These are phyloP conservation scores for Carlito syrichta DNA, from an alignment of 2,113 vertebrate species.

Conservation along the genomic window DNA sequence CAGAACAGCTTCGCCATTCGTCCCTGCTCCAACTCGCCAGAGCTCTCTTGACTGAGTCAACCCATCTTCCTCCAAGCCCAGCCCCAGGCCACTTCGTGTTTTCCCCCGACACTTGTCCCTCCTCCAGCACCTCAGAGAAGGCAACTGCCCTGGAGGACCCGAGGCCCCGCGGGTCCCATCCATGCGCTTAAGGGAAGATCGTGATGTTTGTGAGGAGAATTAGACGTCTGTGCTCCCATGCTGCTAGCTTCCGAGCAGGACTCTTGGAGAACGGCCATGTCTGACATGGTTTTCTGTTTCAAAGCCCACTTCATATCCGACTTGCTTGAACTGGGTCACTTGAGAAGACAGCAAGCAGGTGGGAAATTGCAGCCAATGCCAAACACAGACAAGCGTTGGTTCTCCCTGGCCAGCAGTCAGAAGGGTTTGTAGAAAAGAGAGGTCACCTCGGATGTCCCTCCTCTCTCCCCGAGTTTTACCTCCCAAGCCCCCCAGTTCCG, in stretches of 20 bases:
- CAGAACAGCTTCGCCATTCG: background rate
- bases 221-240: rapidly evolving
- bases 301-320: background rate
- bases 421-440: background rate
- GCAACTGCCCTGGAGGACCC: background rate
- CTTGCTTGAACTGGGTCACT: background rate
- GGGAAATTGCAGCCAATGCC: background rate
- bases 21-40: background rate
- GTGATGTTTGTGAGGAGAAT: rapidly evolving
- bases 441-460: background rate
- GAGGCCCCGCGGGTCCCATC: too few species aligned
- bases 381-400: background rate
- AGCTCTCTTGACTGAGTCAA: background rate
- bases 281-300: background rate
- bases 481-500: background rate
- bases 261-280: background rate
- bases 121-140: background rate
- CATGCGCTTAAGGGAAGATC: rapidly evolving
- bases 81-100: background rate
- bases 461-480: background rate
- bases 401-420: background rate
- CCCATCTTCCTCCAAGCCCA: background rate
- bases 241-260: background rate
- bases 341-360: background rate
- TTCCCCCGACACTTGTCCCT: too few species aligned